Evolutionary conservation across 2,888 invertebrate species (phyloP).

Genomic region (Eilema depressum): DNA sequence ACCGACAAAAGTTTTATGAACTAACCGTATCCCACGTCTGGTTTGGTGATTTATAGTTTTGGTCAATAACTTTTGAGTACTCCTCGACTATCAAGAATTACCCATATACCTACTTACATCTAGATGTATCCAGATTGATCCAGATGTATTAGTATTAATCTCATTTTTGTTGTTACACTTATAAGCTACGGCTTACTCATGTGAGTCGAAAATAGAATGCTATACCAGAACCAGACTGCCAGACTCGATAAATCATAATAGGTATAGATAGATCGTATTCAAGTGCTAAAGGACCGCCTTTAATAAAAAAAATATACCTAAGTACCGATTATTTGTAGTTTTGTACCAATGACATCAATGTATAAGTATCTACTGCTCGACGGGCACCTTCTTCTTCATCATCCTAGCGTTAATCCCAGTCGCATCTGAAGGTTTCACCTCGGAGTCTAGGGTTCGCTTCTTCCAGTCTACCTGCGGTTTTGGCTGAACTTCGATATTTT

Average conservation of each 20-base stretch:
- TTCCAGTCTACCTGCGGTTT: no score
- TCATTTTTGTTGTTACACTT: constrained; percentile 22
- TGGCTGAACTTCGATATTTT: no score
- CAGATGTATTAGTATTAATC: constrained; percentile 28
- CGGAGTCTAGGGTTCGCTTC: no score
- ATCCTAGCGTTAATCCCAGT: no score
- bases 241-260: constrained; percentile 47
- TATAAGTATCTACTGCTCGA: no score
- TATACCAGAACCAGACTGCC: constrained; percentile 45
- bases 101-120: constrained; percentile 3
- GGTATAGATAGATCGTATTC: constrained; percentile 16
- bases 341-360: no score
- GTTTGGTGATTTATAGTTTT: constrained; percentile 11
- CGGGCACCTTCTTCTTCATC: no score
- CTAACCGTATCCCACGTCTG: constrained; percentile 11
- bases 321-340: background rate
- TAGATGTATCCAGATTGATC: constrained; percentile 19
- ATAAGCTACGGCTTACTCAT: constrained; percentile 45
- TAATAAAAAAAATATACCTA: no score
- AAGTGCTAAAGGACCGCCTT: constrained; percentile 30
- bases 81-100: background rate
- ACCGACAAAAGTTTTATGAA: constrained; percentile 26
- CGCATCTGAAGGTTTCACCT: no score
- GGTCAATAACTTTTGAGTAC: constrained; percentile 16
- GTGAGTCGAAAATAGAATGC: constrained; percentile 42